Base-by-base conservation (phyloP, 2,888 invertebrate species). In the Rhagophthalmus giganteus region DNA sequence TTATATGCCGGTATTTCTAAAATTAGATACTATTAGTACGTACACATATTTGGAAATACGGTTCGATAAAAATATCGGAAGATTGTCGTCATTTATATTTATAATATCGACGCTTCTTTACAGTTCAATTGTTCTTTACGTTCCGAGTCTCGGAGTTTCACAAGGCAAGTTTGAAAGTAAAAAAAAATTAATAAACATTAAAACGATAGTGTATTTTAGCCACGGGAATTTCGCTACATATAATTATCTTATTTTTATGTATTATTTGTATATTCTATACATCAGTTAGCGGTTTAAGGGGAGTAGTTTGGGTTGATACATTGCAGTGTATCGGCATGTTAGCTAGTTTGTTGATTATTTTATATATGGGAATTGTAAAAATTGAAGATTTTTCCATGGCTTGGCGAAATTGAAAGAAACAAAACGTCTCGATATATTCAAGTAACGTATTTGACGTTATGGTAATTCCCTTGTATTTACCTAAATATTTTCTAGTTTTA, bases 261-360 rank as follows among this genome's bases (percentile, higher is more conserved):
- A 73, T 82, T 2, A 78, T 85, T 1, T 89, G 88, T 66, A 86
- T 87, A 14, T 85, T 88, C 30, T 86, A 89, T 61, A 87, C 87
- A 5, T 84, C 87, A 0, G 67, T 88, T 20, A 88, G 83, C 25
- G 85, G 85, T 2, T 67, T 86, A 20, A 76, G 82, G 63, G 85
- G 85, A 2, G 81, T 86, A 4, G 81, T 86, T 1, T 82, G 83
- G 73, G 81, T 85, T 3, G 80, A 81, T 52, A 76, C 78, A 5
- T 65, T 81, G 39, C 83, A 85, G 39, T 79, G 82, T 25, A 72
- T 80, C 7, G 78, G 84, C 0, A 79, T 78, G 37, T 60, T 76
- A 7, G 76, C 78, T 1, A 79, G 82, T 25, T 68, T 78, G 13
- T 49, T 82, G 2, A 74, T 79, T 0, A 67, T 85, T 6, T 77